These are phyloP conservation scores for Stichodactyla helianthus DNA, from an alignment of 64 coral and sea anemone species.

Conservation along the genomic window DNA sequence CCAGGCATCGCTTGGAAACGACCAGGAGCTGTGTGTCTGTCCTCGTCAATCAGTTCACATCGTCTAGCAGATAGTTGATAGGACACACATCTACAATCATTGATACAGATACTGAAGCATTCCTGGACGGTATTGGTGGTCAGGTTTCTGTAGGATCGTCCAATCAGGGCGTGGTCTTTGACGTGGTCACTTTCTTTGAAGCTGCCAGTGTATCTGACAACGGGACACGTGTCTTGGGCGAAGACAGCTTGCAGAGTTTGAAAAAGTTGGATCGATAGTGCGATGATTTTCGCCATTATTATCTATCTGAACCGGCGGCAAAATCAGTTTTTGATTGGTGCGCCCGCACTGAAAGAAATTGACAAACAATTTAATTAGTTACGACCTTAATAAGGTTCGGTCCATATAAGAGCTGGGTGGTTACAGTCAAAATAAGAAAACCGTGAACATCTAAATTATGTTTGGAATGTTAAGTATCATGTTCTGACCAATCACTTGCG, in stretches of 20 bases:
- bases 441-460: too few species aligned
- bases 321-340: too few species aligned
- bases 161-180: neutral
- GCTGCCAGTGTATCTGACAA: conserved; percentile 14
- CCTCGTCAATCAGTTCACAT: conserved; percentile 39
- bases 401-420: too few species aligned
- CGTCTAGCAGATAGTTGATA: conserved; percentile 24
- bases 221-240: neutral
- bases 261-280: neutral
- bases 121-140: neutral
- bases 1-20: neutral
- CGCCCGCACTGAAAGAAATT: too few species aligned
- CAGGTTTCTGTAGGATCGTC: conserved; percentile 16
- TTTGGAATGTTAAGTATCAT: too few species aligned
- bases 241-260: neutral
- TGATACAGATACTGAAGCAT: neutral
- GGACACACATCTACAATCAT: conserved; percentile 25
- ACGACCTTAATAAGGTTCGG: too few species aligned
- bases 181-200: conserved; percentile 1
- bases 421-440: too few species aligned
- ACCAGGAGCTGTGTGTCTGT: conserved; percentile 23
- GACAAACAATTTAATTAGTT: too few species aligned
- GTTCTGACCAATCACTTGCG: too few species aligned
- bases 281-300: neutral
- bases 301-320: neutral